Conservation (phyloP, 92 coral and sea anemone species). For the Desmophyllum pertusum region DNA sequence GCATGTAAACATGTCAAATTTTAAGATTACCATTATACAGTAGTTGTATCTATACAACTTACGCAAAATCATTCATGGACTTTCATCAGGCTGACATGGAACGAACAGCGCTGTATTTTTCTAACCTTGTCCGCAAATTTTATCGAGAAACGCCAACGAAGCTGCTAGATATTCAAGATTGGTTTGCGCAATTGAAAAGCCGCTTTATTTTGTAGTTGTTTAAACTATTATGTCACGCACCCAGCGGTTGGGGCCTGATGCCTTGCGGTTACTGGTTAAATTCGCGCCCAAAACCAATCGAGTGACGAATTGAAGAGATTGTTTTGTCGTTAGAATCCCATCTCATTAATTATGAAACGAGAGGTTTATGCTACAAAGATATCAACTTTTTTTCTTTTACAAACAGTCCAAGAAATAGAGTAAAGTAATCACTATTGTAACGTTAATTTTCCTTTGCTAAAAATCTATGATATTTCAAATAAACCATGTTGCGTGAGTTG, state of each 20-base stretch:
- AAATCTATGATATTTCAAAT: neutral
- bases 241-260: constrained; percentile 9
- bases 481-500: neutral
- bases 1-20: neutral
- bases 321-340: constrained; percentile 16
- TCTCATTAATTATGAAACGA: constrained; percentile 15
- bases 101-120: neutral
- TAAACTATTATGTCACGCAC: neutral
- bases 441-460: neutral
- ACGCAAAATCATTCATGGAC: neutral
- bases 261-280: constrained; percentile 7
- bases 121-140: neutral
- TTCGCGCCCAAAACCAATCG: constrained; percentile 23
- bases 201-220: neutral
- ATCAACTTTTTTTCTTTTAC: neutral
- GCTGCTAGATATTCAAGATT: neutral
- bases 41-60: neutral
- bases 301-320: neutral
- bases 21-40: neutral
- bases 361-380: neutral
- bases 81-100: neutral
- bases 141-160: neutral
- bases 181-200: neutral
- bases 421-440: neutral
- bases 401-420: neutral